phyloP scores from a whole-genome alignment of 1,140 invertebrate genomes.

The Harlomillsia oculata region DNA sequence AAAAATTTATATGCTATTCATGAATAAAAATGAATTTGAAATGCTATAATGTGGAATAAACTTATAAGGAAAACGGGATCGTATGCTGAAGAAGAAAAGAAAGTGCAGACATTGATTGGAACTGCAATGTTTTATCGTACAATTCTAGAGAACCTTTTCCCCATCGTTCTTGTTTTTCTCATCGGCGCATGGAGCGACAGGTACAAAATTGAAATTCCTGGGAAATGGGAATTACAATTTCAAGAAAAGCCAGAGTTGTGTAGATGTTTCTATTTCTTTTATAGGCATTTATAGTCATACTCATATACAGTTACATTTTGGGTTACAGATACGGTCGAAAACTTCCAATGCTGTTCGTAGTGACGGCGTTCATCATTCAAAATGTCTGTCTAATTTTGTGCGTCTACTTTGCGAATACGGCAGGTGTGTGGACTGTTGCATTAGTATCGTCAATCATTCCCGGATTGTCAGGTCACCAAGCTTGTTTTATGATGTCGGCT shows the following conservation, averaged over 20 bases:
- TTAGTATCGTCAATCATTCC: constrained; percentile 44
- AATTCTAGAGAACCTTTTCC: constrained; percentile 50
- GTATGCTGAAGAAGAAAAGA: constrained; percentile 10
- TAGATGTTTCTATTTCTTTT: too few relatives aligned
- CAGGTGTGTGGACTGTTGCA: constrained; percentile 21
- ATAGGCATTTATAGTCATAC: background rate
- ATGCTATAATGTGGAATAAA: background rate
- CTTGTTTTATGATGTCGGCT: constrained; percentile 57
- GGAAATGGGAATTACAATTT: constrained; percentile 51
- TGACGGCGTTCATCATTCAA: constrained; percentile 66
- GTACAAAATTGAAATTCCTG: too few relatives aligned
- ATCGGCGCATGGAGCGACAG: constrained; percentile 54
- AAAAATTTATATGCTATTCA: background rate
- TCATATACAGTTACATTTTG: constrained; percentile 43
- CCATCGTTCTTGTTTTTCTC: constrained; percentile 47
- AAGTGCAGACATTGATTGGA: constrained; percentile 48
- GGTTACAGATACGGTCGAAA: constrained; percentile 43
- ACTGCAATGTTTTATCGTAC: constrained; percentile 50
- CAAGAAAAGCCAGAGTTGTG: too few relatives aligned
- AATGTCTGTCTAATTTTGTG: constrained; percentile 65
- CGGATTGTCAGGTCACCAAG: constrained; percentile 44
- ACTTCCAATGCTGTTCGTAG: constrained; percentile 71
- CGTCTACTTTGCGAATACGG: constrained; percentile 49
- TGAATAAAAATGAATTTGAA: background rate
- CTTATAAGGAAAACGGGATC: constrained; percentile 1